A percentile compares a stretch with the other conserved stretches of the same genome.
Conservation (phyloP, 1,140 invertebrate genomes). For the Magallana angulata region DNA sequence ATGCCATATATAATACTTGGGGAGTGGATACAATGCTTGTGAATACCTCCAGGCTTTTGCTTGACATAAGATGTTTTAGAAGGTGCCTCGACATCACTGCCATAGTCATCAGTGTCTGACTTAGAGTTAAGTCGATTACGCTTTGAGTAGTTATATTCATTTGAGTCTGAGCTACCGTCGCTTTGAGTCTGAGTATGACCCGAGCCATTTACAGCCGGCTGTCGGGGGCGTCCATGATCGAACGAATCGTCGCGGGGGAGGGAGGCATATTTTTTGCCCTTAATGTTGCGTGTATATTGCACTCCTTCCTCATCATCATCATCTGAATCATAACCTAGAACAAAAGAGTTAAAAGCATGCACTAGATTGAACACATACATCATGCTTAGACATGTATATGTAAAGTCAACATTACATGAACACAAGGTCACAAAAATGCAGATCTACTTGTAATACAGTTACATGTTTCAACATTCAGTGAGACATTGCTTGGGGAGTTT, state of each 20-base stretch:
- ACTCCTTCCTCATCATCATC: conserved; percentile 76
- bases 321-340: conserved; percentile 78
- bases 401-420: conserved; percentile 25
- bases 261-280: conserved; percentile 76
- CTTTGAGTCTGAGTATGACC: conserved; percentile 46
- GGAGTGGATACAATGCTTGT: neutral
- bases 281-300: conserved; percentile 71
- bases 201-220: conserved; percentile 46
- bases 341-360: conserved; percentile 72
- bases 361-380: conserved; percentile 49
- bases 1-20: neutral
- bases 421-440: conserved; percentile 26
- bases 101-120: conserved; percentile 67
- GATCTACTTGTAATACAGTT: neutral
- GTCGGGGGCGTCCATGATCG: conserved; percentile 57
- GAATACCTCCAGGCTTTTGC: conserved; percentile 53
- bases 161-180: conserved; percentile 45
- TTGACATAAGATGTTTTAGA: conserved; percentile 67
- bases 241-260: conserved; percentile 75
- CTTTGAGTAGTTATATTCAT: conserved; percentile 45
- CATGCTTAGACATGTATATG: conserved; percentile 21
- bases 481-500: neutral
- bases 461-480: conserved; percentile 2
- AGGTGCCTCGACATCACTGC: conserved; percentile 69
- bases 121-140: conserved; percentile 39